phyloP scores from a whole-genome alignment of 1,140 invertebrate genomes.

The Acromyrmex charruanus region DNA sequence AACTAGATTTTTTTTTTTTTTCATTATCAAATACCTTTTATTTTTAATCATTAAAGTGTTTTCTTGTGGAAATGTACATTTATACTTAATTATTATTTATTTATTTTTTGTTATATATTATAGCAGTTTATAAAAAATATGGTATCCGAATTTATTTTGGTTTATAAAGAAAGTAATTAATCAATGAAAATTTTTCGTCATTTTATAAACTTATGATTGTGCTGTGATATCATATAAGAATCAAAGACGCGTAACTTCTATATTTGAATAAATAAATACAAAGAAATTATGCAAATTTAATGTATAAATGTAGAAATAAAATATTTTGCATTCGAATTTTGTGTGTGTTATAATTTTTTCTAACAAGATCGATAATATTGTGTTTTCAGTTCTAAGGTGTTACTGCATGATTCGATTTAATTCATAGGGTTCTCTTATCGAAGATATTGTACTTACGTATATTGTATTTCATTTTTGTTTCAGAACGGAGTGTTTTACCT shows the following conservation, averaged over 20 bases:
- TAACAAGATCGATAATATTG: not conserved
- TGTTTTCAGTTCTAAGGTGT: not conserved
- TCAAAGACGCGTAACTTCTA: not conserved
- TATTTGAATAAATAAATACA: not conserved
- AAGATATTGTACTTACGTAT: not conserved
- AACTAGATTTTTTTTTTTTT: constrained; percentile 1
- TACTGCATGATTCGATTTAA: not conserved
- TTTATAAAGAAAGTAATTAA: not conserved
- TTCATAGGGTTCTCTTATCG: not conserved
- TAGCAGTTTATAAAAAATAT: not conserved
- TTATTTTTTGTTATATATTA: constrained; percentile 1
- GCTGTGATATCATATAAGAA: not conserved
- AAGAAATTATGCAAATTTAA: not conserved
- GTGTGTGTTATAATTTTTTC: not conserved
- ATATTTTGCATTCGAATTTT: not conserved
- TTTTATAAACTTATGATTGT: not conserved
- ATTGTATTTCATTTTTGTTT: constrained; percentile 6
- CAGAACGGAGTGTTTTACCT: constrained; percentile 15
- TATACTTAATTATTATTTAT: not conserved
- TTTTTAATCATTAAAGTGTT: not conserved
- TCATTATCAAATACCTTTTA: constrained; percentile 4
- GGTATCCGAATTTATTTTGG: not conserved
- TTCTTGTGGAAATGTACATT: not conserved
- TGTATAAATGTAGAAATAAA: not conserved
- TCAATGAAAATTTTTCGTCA: not conserved